Evolutionary conservation across 2,888 invertebrate species (phyloP).

Genomic region (Protodeltote pygarga): DNA sequence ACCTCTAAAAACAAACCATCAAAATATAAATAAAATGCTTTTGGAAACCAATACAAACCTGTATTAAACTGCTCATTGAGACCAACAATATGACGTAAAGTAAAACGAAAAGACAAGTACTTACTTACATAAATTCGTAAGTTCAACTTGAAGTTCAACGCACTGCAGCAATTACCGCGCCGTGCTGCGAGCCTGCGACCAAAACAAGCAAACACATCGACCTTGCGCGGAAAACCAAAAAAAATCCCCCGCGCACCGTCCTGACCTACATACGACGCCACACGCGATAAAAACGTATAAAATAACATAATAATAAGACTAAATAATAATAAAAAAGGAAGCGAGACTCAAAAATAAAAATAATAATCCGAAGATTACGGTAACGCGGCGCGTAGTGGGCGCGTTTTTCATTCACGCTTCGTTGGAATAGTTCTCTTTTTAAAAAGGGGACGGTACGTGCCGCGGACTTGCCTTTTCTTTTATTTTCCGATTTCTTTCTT

Average conservation of each 20-base stretch:
- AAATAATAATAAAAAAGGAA: slow-evolving; percentile 80
- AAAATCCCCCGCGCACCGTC: slow-evolving; percentile 67
- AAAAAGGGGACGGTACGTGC: slow-evolving; percentile 79
- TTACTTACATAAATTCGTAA: slow-evolving; percentile 24
- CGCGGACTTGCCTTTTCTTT: slow-evolving; percentile 76
- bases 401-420: slow-evolving; percentile 85
- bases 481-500: slow-evolving; percentile 74
- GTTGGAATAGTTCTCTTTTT: slow-evolving; percentile 85
- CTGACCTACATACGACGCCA: slow-evolving; percentile 83
- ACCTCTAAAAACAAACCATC: too few species aligned
- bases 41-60: slow-evolving; percentile 3
- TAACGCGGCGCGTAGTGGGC: slow-evolving; percentile 68
- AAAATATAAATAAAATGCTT: too few species aligned
- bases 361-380: slow-evolving; percentile 84
- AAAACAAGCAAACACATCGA: slow-evolving; percentile 72
- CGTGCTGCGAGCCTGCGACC: slow-evolving; percentile 38
- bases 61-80: too few species aligned
- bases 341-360: slow-evolving; percentile 78
- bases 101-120: slow-evolving; percentile 19
- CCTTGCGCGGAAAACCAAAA: slow-evolving; percentile 83
- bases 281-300: slow-evolving; percentile 77
- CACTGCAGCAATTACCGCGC: slow-evolving; percentile 51
- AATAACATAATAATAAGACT: slow-evolving; percentile 76
- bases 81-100: too few species aligned
- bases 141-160: slow-evolving; percentile 54